Evolutionary conservation across 2,113 vertebrate species (phyloP), one percentile per base, ranked within the genome.

Genomic region (Tympanuchus pallidicinctus): DNA sequence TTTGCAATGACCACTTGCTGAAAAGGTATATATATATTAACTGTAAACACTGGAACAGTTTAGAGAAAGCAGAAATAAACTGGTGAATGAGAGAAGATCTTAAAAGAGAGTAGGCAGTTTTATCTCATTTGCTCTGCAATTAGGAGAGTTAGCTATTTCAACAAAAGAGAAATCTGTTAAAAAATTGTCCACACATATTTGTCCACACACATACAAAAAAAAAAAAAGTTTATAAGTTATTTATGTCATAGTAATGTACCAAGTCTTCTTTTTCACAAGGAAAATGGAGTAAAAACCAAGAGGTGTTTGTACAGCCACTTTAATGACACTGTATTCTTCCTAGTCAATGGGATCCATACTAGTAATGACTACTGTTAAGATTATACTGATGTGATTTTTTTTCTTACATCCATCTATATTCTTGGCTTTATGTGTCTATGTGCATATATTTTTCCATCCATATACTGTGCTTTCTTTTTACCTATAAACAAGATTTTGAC

Each of bases 231-330:
- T 45, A 18, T 25, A 27, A 64, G 11, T 27, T 7, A 12, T 52
- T 76, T 86, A 47, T 67, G 10, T 42, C 86, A 66, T 25, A 50
- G 6, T 50, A 50, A 50, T 48, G 48, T 13, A 50, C 48, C 22
- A 50, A 50, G 22, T 50, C 21, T 48, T 47, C 20, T 47, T 47
- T 47, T 19, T 47, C 47, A 48, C 47, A 22, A 48, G n/a, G 34
- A 5, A 69, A 48, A 22, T 36, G 10, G 28, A 56, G 3, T 22
- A 87, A 38, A 60, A 82, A 89, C 54, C 3, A 82, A 71, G 6
- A 32, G 19, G 2, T 42, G 1, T 32, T 3, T 2, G 1, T 36
- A 27, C 21, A 84, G n/a, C 1, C 63, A 30, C 38, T 69, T 50
- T 78, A 56, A 64, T 1, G 2, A 18, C 32, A 11, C 25, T 17